Evolutionary conservation across 2,888 invertebrate species (phyloP), one percentile per base, ranked within the genome.

Genomic region (Trisateles emortualis): DNA sequence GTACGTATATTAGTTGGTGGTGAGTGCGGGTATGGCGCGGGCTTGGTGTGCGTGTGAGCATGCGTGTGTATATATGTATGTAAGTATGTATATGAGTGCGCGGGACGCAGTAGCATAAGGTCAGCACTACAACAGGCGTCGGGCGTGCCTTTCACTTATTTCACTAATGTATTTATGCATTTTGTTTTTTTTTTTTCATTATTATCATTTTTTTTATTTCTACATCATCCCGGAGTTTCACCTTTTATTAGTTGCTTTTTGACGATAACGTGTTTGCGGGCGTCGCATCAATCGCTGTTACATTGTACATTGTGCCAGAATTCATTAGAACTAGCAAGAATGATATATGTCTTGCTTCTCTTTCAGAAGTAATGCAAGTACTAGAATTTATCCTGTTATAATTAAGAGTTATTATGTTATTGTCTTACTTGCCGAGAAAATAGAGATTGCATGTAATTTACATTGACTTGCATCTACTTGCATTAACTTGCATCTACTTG

Each of bases 161-260:
- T 79, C 82, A 83, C 76, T 79, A 79, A 83, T 81, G 79, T 84
- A 85, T 87, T 86, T 87, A 82, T 83, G 83, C 83, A 84, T 87
- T 85, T 86, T 81, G 64, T 72, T 72, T 70, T 33, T 14, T 33
- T 70, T 55, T 66, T 82, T 75, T 76, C 68, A 68, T 78, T 74
- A 72, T 65, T 64, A 70, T 73, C 54, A 63, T 74, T 72, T 77
- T 74, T 72, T 67, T 68, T 68, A 65, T 69, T 67, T 72, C 59
- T 69, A 68, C 76, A 75, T 69, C 77, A 74, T 72, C 68, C 71
- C 45, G 68, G 59, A 64, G 66, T 83, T 81, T 84, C 84, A 83
- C 83, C 83, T 62, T 84, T 81, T 81, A 83, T 83, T 84, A 81
- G 81, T 83, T 82, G 83, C 83, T 83, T 73, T 69, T 59, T 49